Evolutionary conservation across 2,797 vertebrate species (phyloP), one percentile per base, ranked within the genome.

Genomic region (Hylomyscus alleni): DNA sequence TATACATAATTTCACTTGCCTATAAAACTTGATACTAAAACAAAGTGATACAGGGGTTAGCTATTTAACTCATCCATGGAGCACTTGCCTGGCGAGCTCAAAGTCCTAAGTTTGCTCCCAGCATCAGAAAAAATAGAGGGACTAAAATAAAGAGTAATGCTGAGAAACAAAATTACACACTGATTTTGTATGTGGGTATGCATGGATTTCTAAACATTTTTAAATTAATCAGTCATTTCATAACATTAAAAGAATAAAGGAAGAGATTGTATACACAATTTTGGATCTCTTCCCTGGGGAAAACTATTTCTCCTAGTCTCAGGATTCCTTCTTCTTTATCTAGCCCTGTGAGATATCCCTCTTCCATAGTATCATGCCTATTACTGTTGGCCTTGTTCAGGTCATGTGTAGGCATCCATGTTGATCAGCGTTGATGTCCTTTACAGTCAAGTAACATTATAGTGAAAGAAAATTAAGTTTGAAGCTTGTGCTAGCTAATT

Each of bases 191-290:
- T n/a, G 1, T 72, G 62, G 19, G 29, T 3, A 62, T 69, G 52
- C 20, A 11, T 47, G 24, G 20, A 8, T 12, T 77, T 80, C 26
- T 44, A 60, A 78, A 84, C 19, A 78, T 77, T 72, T 84, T 34
- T 69, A 89, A 92, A 67, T 37, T 78, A 91, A 56, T 31, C 20
- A 24, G 12, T 11, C 75, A 77, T 84, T 73, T 90, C 6, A 37
- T 24, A 37, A 54, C 7, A 76, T 87, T 82, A 90, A 93, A 11
- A 90, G 44, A 87, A 93, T 76, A 73, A 90, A 62, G 20, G 52
- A 84, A 52, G 54, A 29, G 37, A 62, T 17, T 40, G 10, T n/a
- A 19, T 56, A n/a, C n/a, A 6, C 50, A 56, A 54, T 56, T 56
- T 22, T 2, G 52, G 52, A 80, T 80, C 50, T 80, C 77, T 56